Conservation (phyloP, 2,888 invertebrate genomes). For the Lepidochrysops patricia region DNA sequence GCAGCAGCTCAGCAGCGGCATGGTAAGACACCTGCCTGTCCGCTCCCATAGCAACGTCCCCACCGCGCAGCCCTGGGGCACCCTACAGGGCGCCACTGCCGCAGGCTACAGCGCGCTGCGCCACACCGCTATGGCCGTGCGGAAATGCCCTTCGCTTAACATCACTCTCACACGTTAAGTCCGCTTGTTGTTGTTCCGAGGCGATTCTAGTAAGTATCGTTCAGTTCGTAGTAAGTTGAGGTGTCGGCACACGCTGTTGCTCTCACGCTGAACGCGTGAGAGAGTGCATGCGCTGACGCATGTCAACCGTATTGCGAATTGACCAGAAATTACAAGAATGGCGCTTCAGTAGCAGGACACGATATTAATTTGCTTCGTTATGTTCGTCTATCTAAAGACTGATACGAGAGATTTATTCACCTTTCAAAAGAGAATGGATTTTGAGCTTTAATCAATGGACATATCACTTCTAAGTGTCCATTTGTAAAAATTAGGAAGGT, state of each 20-base stretch:
- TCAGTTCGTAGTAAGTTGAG: too few species aligned
- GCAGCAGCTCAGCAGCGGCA: slow-evolving; percentile 92
- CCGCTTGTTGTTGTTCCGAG: background rate
- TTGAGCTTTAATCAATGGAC: slow-evolving; percentile 57
- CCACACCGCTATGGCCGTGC: slow-evolving; percentile 75
- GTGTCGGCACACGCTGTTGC: too few species aligned
- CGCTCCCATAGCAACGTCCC: slow-evolving; percentile 75
- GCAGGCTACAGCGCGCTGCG: slow-evolving; percentile 69
- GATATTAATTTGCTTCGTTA: slow-evolving; percentile 11
- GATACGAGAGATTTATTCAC: slow-evolving; percentile 20
- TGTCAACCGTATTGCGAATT: too few species aligned
- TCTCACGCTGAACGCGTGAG: too few species aligned
- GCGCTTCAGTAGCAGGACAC: background rate
- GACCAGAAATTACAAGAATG: too few species aligned
- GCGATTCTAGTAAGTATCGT: too few species aligned
- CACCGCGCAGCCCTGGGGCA: slow-evolving; percentile 61
- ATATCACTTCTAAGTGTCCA: slow-evolving; percentile 48
- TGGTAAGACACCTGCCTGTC: slow-evolving; percentile 89
- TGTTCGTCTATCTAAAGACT: slow-evolving; percentile 28
- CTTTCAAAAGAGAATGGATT: slow-evolving; percentile 31
- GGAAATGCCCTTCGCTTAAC: slow-evolving; percentile 84
- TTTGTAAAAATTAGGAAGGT: slow-evolving; percentile 34
- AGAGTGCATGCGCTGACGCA: too few species aligned
- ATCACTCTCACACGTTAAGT: slow-evolving; percentile 24
- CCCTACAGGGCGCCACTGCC: slow-evolving; percentile 65